These are phyloP conservation scores for Anguilla marmorata DNA, from an alignment of 2,797 vertebrate species.

Conservation along the genomic window DNA sequence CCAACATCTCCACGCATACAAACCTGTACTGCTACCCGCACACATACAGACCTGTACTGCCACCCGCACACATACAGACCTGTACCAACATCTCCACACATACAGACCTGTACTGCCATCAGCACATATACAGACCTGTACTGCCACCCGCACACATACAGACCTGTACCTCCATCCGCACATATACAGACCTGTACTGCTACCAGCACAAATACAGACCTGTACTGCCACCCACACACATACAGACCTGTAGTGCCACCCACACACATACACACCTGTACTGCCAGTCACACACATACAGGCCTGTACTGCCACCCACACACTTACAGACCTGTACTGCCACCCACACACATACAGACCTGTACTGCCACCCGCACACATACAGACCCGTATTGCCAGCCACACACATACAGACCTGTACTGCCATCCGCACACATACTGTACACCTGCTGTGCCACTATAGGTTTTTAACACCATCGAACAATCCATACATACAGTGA, in stretches of 20 bases:
- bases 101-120: background rate
- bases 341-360: background rate
- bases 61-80: too few species aligned
- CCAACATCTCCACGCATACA: too few species aligned
- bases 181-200: too few species aligned
- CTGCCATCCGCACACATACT: background rate
- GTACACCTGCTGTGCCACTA: background rate
- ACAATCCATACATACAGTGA: background rate
- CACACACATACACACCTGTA: slow-evolving; percentile 8
- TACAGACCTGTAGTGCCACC: background rate
- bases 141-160: too few species aligned
- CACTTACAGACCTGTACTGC: background rate
- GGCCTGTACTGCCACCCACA: background rate
- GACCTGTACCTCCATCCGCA: too few species aligned
- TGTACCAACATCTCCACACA: background rate
- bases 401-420: background rate
- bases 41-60: too few species aligned
- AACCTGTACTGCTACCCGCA: too few species aligned
- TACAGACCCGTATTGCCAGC: background rate
- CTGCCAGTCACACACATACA: background rate
- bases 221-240: background rate
- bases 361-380: background rate
- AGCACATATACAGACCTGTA: background rate
- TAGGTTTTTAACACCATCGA: background rate
- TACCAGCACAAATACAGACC: background rate